phyloP scores from a whole-genome alignment of 2,797 vertebrate species.

The Notamacropus eugenii region DNA sequence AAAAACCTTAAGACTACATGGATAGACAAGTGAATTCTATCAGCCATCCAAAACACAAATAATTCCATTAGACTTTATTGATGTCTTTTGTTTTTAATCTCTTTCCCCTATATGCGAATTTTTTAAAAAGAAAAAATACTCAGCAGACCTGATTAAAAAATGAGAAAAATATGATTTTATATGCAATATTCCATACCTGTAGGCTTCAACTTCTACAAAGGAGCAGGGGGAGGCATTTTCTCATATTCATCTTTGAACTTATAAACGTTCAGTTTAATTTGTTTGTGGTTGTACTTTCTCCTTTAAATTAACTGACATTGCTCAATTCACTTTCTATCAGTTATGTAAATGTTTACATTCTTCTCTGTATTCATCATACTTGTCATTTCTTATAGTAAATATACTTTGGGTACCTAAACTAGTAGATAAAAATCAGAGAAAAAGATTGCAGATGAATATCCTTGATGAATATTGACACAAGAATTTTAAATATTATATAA shows the following conservation, averaged over 20 bases:
- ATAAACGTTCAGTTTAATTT: not conserved
- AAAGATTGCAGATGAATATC: not conserved
- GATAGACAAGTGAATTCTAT: not conserved
- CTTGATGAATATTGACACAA: not conserved
- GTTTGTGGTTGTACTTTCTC: not conserved
- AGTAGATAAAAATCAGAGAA: not conserved
- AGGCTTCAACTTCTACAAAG: not conserved
- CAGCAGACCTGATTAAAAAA: not conserved
- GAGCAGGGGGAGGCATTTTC: not conserved
- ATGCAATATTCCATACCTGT: not conserved
- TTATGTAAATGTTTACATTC: not conserved
- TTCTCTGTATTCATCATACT: too few species aligned
- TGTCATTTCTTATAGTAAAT: not conserved
- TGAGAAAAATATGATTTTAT: not conserved
- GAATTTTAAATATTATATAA: not conserved
- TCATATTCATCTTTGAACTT: not conserved
- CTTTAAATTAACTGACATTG: not conserved
- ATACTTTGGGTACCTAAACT: not conserved
- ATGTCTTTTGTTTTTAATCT: not conserved
- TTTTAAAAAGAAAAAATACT: not conserved
- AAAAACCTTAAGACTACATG: not conserved
- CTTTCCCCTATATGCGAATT: not conserved
- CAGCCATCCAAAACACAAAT: not conserved
- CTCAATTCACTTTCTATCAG: not conserved
- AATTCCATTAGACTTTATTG: not conserved